Percentiles rank a stretch among this genome's conserved stretches.
Evolutionary conservation across 2,113 vertebrate species (phyloP).

Genomic region (Aplodontia rufa): DNA sequence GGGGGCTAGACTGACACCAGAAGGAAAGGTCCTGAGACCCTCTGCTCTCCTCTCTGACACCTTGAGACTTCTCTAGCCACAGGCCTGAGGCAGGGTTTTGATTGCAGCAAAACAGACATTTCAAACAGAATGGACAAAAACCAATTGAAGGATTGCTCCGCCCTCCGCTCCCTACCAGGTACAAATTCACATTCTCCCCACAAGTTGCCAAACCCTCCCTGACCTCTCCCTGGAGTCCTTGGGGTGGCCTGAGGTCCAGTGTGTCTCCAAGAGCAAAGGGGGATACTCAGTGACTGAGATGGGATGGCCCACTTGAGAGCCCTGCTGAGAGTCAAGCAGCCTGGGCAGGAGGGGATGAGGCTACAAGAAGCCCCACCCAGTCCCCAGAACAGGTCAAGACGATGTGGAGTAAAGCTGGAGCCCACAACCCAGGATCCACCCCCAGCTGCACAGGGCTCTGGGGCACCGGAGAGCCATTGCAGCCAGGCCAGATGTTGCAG

Average conservation of each 20-base stretch:
- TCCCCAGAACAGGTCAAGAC: not conserved
- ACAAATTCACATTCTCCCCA: too few relatives aligned
- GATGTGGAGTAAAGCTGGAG: not conserved
- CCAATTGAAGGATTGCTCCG: not conserved
- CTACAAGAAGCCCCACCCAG: not conserved
- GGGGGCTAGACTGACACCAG: not conserved
- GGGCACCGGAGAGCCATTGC: rapidly evolving
- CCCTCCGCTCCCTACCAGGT: not conserved
- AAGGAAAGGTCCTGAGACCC: not conserved
- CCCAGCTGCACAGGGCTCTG: not conserved
- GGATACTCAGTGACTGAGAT: too few relatives aligned
- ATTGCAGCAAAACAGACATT: not conserved
- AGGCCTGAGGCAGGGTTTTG: not conserved
- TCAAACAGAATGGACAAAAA: not conserved
- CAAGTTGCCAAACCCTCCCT: too few relatives aligned
- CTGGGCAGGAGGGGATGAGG: rapidly evolving
- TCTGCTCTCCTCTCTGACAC: not conserved
- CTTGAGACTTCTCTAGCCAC: rapidly evolving
- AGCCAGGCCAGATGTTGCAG: rapidly evolving
- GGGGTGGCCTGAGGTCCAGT: too few relatives aligned
- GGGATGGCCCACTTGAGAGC: too few relatives aligned
- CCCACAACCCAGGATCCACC: not conserved
- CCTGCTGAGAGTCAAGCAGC: not conserved
- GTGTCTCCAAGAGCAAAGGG: too few relatives aligned
- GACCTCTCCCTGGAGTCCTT: too few relatives aligned